These are phyloP conservation scores for Lordiphosa andalusiaca DNA, from an alignment of 2,888 invertebrate genomes.

Conservation along the genomic window DNA sequence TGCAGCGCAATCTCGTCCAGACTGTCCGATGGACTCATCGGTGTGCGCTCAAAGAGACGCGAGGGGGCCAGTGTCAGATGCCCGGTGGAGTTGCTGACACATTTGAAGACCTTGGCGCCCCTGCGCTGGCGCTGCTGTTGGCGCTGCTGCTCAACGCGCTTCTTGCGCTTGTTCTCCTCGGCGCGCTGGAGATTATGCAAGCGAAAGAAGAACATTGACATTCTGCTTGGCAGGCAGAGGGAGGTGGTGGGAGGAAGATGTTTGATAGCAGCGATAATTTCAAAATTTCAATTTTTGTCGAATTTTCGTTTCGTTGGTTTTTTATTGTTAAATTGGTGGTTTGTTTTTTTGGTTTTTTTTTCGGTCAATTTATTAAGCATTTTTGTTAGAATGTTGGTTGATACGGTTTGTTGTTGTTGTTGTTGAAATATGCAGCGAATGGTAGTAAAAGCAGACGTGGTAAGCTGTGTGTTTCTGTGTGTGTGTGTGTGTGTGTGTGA, in stretches of 20 bases:
- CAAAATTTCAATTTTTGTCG: slow-evolving; percentile 25
- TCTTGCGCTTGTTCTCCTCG: slow-evolving; percentile 88
- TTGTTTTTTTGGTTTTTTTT: slow-evolving; percentile 15
- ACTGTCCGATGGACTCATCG: slow-evolving; percentile 92
- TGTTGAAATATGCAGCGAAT: slow-evolving; percentile 27
- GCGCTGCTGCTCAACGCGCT: slow-evolving; percentile 81
- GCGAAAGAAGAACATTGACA: slow-evolving; percentile 98
- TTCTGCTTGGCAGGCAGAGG: slow-evolving; percentile 81
- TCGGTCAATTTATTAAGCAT: slow-evolving; percentile 34
- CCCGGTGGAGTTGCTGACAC: slow-evolving; percentile 81
- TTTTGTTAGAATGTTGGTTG: slow-evolving; percentile 25
- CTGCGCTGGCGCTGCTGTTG: slow-evolving; percentile 80
- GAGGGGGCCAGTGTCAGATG: slow-evolving; percentile 87
- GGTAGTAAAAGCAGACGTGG: slow-evolving; percentile 36
- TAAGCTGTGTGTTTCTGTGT: slow-evolving; percentile 30
- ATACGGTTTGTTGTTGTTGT: slow-evolving; percentile 6
- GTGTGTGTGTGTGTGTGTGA: slow-evolving; percentile 16
- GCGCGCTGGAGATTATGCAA: slow-evolving; percentile 94
- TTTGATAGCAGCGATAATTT: slow-evolving; percentile 9
- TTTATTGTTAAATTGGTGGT: neutral
- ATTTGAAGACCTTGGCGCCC: slow-evolving; percentile 83
- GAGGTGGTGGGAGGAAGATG: slow-evolving; percentile 1
- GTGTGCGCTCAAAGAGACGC: slow-evolving; percentile 90
- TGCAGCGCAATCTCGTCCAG: slow-evolving; percentile 95
- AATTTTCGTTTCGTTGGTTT: slow-evolving; percentile 21